Base-by-base conservation (phyloP, 2,113 vertebrate genomes). In the Leptobrachium leishanense region DNA sequence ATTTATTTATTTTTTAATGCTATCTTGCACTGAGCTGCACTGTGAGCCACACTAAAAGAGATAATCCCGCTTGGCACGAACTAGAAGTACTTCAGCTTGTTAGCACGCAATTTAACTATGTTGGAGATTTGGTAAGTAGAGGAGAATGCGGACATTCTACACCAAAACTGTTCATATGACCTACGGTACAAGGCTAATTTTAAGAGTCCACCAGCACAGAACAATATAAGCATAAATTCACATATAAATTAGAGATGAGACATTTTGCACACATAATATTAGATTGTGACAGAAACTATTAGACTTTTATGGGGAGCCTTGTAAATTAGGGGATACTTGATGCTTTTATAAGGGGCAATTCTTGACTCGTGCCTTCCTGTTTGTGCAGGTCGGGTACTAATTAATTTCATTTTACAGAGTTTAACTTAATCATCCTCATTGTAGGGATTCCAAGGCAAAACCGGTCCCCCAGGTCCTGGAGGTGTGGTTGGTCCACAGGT, bases 391-490 rank as follows among this genome's bases (percentile, higher is more conserved):
- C 31, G 20, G 15, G 67, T 2, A 15, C 20, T 31, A 31, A 1
- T 31, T 31, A 31, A 31, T 31, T 31, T 31, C 20, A 1, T 0
- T 57, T 0, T 44, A 2, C 20, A 54, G 31, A 1, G 69, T 62
- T 68, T 43, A 67, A 1, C 11, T 46, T 73, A 82, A 67, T 15
- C 75, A 40, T 90, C 85, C 82, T 13, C 83, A 85, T 82, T 44
- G 76, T 85, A 99, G 98, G 98, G 98, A 74, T 99, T 99, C 89
- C 96, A 99, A 96, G 98, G 98, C 76, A 99, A 99, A 88, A 99
- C 97, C 0, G 98, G 98, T 77, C 97, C 98, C 46, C 97, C 97
- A 13, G 98, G 98, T 20, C 98, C 98, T 74, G 98, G 96, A 40
- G 98, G 98, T 8, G 98, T 99, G 44, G 96, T 99, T 79, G 98